Conservation (phyloP, 1,140 invertebrate genomes). For the Drosophila bipectinata region DNA sequence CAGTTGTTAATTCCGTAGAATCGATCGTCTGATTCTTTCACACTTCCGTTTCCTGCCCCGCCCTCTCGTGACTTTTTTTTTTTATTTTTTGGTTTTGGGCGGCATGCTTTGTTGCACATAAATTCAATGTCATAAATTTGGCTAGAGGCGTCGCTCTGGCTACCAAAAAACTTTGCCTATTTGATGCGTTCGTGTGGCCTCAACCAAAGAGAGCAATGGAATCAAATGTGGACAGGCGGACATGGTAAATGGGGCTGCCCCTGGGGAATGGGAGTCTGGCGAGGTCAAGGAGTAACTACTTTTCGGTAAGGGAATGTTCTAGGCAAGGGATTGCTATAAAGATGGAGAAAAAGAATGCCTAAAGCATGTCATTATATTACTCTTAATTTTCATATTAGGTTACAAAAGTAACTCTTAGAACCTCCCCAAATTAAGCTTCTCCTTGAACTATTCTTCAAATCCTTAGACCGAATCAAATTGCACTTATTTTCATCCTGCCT, state of each 20-base stretch:
- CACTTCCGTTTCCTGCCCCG: constrained; percentile 20
- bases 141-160: constrained; percentile 63
- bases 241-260: not conserved
- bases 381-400: not conserved
- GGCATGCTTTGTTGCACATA: constrained; percentile 70
- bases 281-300: not conserved
- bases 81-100: constrained; percentile 5
- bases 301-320: no score
- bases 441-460: constrained; percentile 13
- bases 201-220: constrained; percentile 28
- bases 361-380: not conserved
- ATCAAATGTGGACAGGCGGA: constrained; percentile 24
- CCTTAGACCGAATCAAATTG: constrained; percentile 47
- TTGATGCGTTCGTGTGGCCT: constrained; percentile 62
- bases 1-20: constrained; percentile 23
- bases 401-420: not conserved
- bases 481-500: constrained; percentile 36
- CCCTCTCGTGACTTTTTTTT: not conserved
- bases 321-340: no score
- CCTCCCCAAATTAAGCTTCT: not conserved
- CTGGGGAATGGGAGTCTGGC: not conserved
- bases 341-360: no score
- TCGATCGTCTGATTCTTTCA: constrained; percentile 9
- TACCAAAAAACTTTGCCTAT: constrained; percentile 66
- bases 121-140: constrained; percentile 76